Base-by-base conservation (phyloP, 2,797 vertebrate genomes). In the Buphagus erythrorhynchus region DNA sequence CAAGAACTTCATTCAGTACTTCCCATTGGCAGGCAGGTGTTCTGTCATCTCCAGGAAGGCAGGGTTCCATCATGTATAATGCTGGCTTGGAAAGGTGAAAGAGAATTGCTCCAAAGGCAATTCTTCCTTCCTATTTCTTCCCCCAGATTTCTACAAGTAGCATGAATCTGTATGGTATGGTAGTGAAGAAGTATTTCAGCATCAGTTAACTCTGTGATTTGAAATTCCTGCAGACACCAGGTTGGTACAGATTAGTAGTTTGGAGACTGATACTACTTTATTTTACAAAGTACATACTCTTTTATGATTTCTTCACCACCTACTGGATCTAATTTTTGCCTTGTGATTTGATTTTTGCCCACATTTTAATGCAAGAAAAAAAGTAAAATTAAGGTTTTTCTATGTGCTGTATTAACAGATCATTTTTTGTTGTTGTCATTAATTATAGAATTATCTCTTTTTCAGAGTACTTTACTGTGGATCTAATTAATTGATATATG, bases 161-260 rank as follows among this genome's bases (percentile, higher is more conserved):
- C 16, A 20, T 4, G 36, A 28, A 26, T 16, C 15, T 0, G 0
- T 21, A 5, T 28, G 12, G 9, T 20, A 4, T 11, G 5, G 22
- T 10, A 35, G 2, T 35, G 21, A 73, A 49, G 0, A 54, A 16
- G 5, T 46, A 74, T 84, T 74, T 63, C 21, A 54, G 5, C 11
- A 46, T 49, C 31, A 33, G 29, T 88, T 84, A 72, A 35, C 15
- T 42, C 3, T 19, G 58, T 72, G 73, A 18, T 58, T 49, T 83
- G 5, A 68, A 26, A 48, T 88, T 59, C 6, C 33, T 74, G 59
- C 57, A 29, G 35, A n/a, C 21, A 38, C 8, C 24, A 75, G 29
- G 3, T 36, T 67, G 25, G 36, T 73, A 21, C 28, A 82, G 22
- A 28, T 71, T 40, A 26, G 43, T 77, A 24, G 17, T 71, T 55